Evolutionary conservation across 2,888 invertebrate genomes (phyloP).

Genomic region (Camponotus fellah): DNA sequence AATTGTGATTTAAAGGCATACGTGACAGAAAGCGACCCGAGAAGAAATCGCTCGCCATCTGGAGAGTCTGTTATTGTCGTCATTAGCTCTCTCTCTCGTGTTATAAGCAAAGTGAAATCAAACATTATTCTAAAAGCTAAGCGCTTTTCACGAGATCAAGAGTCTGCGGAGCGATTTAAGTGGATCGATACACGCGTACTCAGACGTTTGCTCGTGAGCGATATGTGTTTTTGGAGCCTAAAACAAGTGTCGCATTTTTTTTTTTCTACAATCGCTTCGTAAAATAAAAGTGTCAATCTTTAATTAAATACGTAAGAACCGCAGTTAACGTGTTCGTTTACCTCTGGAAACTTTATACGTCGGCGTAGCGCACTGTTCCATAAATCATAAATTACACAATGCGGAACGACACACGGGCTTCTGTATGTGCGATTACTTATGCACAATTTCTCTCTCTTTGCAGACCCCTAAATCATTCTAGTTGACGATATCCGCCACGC

Average conservation of each 20-base stretch:
- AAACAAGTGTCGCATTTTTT: background rate
- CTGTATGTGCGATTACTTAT: slow-evolving; percentile 36
- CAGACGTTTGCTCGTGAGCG: background rate
- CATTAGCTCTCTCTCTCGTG: background rate
- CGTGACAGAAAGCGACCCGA: slow-evolving; percentile 41
- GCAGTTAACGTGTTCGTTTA: background rate
- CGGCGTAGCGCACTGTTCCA: slow-evolving; percentile 38
- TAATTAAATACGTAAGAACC: background rate
- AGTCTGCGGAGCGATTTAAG: background rate
- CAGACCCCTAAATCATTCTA: slow-evolving; percentile 52
- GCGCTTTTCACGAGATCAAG: background rate
- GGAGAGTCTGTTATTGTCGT: background rate
- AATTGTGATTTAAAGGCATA: slow-evolving; percentile 41
- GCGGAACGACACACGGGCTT: slow-evolving; percentile 37
- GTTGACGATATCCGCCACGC: slow-evolving; percentile 22
- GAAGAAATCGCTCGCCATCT: slow-evolving; percentile 4
- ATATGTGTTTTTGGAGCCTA: background rate
- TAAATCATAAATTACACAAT: slow-evolving; percentile 49
- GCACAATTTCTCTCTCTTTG: slow-evolving; percentile 31
- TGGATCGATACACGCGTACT: background rate
- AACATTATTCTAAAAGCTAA: background rate
- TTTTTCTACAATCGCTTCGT: background rate
- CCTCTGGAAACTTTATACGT: slow-evolving; percentile 8
- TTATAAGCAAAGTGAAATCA: background rate
- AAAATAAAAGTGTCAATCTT: background rate